Evolutionary conservation across 2,113 vertebrate genomes (phyloP).

Genomic region (Pelodiscus sinensis): DNA sequence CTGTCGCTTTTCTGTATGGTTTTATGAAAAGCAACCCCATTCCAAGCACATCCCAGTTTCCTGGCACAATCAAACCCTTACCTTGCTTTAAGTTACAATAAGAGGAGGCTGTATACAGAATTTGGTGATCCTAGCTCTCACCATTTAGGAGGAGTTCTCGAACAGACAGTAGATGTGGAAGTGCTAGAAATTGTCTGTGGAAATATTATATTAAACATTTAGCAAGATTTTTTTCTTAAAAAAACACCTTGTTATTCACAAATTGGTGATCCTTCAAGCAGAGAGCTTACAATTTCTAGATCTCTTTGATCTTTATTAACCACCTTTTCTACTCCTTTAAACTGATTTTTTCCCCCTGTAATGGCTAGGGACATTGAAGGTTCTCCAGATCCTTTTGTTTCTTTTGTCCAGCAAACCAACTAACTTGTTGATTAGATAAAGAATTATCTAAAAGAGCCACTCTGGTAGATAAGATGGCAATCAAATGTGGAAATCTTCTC

Average conservation of each 20-base stretch:
- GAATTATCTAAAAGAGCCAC: conserved; percentile 31
- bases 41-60: too few species aligned
- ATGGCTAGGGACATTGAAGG: background rate
- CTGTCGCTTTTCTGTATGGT: background rate
- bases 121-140: too few species aligned
- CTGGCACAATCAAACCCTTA: too few species aligned
- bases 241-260: background rate
- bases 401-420: conserved; percentile 49
- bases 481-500: conserved; percentile 64
- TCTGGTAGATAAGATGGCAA: conserved; percentile 55
- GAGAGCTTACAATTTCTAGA: background rate
- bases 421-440: conserved; percentile 66
- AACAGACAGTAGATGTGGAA: background rate
- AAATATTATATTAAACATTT: conserved; percentile 32
- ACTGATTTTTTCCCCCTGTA: background rate
- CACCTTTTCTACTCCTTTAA: conserved; percentile 16
- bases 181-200: background rate
- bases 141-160: too few species aligned
- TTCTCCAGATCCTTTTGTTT: conserved; percentile 33
- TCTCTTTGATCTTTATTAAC: conserved; percentile 45
- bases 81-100: too few species aligned
- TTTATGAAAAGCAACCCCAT: too few species aligned
- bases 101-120: too few species aligned
- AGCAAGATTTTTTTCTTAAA: background rate
- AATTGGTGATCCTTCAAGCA: conserved; percentile 1